A percentile compares a stretch with the other conserved stretches of the same genome.
These are phyloP conservation scores for Neodiprion lecontei DNA, from an alignment of 1,140 invertebrate species.

Conservation along the genomic window DNA sequence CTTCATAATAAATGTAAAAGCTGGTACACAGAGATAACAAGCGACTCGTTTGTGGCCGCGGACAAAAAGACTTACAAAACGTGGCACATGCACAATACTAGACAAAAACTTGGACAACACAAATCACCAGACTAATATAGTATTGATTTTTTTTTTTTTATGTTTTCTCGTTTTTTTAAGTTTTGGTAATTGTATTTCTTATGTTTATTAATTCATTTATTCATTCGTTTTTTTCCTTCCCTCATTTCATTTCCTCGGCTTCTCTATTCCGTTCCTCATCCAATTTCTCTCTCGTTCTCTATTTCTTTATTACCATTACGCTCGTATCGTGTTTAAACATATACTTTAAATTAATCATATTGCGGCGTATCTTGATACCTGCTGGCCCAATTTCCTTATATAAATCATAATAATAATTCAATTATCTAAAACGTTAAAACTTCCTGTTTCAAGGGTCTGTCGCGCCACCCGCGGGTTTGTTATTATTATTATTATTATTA, in stretches of 20 bases:
- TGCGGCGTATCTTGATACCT: slow-evolving; percentile 2
- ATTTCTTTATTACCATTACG: background rate
- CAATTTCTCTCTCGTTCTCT: background rate
- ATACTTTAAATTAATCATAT: background rate
- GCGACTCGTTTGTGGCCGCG: slow-evolving; percentile 45
- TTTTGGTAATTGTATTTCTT: background rate
- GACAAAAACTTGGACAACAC: slow-evolving; percentile 57
- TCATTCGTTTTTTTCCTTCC: slow-evolving; percentile 25
- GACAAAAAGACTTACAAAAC: slow-evolving; percentile 59
- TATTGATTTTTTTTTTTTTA: slow-evolving; percentile 32
- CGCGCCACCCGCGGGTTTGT: slow-evolving; percentile 36
- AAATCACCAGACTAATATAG: slow-evolving; percentile 53
- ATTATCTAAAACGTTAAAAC: slow-evolving; percentile 59
- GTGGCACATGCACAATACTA: slow-evolving; percentile 59
- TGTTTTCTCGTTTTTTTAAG: background rate
- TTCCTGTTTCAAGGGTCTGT: slow-evolving; percentile 43
- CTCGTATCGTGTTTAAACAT: background rate
- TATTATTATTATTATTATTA: slow-evolving; percentile 18
- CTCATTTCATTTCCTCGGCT: background rate
- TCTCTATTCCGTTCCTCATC: background rate
- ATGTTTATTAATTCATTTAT: slow-evolving; percentile 14
- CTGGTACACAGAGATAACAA: slow-evolving; percentile 56
- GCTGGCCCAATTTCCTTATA: slow-evolving; percentile 22
- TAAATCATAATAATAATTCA: slow-evolving; percentile 54
- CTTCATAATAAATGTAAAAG: slow-evolving; percentile 56